phyloP scores from a whole-genome alignment of 2,797 vertebrate species.

The Calcarius lapponicus region DNA sequence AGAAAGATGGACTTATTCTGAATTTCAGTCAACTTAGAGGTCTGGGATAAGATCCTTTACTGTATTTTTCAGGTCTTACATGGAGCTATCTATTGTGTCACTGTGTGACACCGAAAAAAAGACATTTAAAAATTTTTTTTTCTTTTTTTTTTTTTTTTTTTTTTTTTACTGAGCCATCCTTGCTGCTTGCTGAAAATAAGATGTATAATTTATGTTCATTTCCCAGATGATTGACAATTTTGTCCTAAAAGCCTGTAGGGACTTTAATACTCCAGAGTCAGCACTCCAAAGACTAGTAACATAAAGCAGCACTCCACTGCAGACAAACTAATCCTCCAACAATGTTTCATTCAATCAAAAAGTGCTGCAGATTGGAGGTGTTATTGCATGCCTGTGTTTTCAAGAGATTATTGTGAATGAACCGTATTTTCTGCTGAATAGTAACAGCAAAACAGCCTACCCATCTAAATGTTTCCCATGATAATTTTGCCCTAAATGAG shows the following conservation, averaged over 20 bases:
- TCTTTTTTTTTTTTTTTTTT: background rate
- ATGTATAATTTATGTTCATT: conserved; percentile 37
- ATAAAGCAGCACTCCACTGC: conserved; percentile 42
- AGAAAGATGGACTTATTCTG: background rate
- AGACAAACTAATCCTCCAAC: conserved; percentile 62
- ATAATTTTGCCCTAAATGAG: background rate
- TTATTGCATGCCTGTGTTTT: conserved; percentile 27
- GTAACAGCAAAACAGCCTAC: background rate
- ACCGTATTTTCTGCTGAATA: background rate
- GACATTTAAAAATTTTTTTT: background rate
- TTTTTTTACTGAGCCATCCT: background rate
- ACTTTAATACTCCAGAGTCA: conserved; percentile 12
- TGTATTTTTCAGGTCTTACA: background rate
- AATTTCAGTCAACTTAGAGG: background rate
- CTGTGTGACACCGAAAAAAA: background rate
- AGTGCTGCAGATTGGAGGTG: conserved; percentile 42
- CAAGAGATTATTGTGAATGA: conserved; percentile 53
- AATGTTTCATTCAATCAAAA: conserved; percentile 57
- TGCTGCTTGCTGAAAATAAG: conserved; percentile 23
- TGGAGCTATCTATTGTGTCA: background rate
- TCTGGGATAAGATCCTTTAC: background rate
- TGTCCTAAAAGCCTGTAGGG: conserved; percentile 31
- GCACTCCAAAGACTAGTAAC: conserved; percentile 6
- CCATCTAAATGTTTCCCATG: conserved; percentile 5
- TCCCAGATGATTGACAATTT: conserved; percentile 31